A percentile compares a stretch with the other conserved stretches of the same genome.
Evolutionary conservation across 2,113 vertebrate species (phyloP).

Genomic region (Synodontis membranacea): DNA sequence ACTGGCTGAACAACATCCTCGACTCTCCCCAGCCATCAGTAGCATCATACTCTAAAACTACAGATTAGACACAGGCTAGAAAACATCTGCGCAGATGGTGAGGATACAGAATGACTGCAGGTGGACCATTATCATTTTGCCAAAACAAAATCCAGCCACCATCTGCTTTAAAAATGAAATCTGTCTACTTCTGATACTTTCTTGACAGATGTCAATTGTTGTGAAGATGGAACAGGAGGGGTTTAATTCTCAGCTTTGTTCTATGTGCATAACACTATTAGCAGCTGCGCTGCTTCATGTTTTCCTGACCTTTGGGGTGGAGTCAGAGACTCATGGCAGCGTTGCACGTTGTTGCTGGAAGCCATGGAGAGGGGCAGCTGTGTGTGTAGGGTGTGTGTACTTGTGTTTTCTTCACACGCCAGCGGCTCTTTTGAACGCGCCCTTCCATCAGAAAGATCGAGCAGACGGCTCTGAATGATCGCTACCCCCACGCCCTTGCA

Average conservation of each 20-base stretch:
- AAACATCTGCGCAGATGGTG: conserved; percentile 8
- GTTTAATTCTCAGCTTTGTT: conserved; percentile 17
- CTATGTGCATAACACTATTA: background rate
- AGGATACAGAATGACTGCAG: background rate
- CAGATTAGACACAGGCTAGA: background rate
- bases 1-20: background rate
- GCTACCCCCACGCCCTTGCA: background rate
- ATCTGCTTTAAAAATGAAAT: conserved; percentile 39
- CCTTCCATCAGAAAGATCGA: conserved; percentile 53
- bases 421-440: conserved; percentile 60
- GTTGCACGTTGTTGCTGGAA: conserved; percentile 40
- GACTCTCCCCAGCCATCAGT: background rate
- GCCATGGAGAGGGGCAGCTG: conserved; percentile 59
- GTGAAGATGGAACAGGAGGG: background rate
- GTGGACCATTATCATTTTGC: conserved; percentile 24
- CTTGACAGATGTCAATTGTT: conserved; percentile 15
- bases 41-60: background rate
- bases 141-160: background rate
- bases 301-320: conserved; percentile 6
- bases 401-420: conserved; percentile 61
- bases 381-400: conserved; percentile 55
- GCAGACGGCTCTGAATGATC: conserved; percentile 31
- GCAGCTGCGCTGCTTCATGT: conserved; percentile 47
- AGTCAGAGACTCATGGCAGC: conserved; percentile 47
- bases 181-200: conserved; percentile 31